phyloP scores from a whole-genome alignment of 92 coral and sea anemone species.

The Epizoanthus ramosus region DNA sequence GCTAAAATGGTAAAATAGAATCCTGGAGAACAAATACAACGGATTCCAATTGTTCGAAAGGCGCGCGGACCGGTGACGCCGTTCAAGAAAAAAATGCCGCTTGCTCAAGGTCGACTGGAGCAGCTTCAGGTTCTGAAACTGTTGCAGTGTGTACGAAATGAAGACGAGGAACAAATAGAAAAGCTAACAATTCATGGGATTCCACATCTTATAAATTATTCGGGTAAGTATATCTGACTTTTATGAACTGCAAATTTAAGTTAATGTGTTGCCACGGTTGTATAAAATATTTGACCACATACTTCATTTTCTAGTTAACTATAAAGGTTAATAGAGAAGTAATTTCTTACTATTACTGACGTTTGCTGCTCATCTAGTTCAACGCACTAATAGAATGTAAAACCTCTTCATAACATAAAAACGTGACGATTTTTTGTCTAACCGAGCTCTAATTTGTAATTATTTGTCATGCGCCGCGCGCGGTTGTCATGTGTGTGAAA shows the following conservation, averaged over 20 bases:
- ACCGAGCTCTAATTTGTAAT: too few species aligned
- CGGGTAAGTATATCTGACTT: conserved; percentile 67
- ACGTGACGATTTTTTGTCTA: too few species aligned
- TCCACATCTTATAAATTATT: conserved; percentile 89
- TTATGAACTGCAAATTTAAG: background rate
- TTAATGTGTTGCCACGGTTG: conserved; percentile 8
- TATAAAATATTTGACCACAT: background rate
- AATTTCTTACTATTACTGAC: too few species aligned
- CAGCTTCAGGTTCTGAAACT: conserved; percentile 94
- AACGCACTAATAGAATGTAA: too few species aligned
- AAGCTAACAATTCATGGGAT: conserved; percentile 90
- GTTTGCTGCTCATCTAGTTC: too few species aligned
- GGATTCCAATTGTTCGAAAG: conserved; percentile 7
- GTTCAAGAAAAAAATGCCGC: conserved; percentile 64
- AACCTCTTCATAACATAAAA: too few species aligned
- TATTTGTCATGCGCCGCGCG: too few species aligned
- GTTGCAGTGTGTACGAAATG: conserved; percentile 95
- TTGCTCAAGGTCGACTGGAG: conserved; percentile 88
- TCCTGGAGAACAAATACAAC: background rate
- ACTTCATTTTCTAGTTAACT: too few species aligned
- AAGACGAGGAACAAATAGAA: conserved; percentile 93
- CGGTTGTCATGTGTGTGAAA: too few species aligned
- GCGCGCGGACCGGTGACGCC: conserved; percentile 4
- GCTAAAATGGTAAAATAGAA: background rate
- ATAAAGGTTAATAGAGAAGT: too few species aligned